phyloP scores from a whole-genome alignment of 1,140 invertebrate genomes.

The Eufriesea mexicana region DNA sequence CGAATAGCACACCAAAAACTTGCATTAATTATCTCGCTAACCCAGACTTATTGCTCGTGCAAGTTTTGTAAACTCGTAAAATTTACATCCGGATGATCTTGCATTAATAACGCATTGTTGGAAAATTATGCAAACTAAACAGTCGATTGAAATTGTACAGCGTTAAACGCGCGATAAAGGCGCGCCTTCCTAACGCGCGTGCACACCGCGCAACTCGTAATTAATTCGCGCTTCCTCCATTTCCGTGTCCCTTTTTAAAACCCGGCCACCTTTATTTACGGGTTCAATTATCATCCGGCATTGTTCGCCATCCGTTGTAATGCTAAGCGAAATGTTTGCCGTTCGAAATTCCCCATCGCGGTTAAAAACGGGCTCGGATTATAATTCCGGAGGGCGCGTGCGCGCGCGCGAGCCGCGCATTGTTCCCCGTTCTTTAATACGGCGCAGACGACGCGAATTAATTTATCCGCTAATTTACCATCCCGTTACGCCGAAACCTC shows the following conservation, averaged over 20 bases:
- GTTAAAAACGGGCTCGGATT: background rate
- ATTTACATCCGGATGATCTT: background rate
- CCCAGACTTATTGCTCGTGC: too few relatives aligned
- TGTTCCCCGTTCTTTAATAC: background rate
- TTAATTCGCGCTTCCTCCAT: background rate
- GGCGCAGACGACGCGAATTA: background rate
- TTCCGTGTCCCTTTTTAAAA: slow-evolving; percentile 1
- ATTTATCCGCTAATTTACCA: background rate
- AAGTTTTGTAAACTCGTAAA: background rate
- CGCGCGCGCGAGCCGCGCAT: background rate
- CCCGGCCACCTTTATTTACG: background rate
- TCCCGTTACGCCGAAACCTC: too few relatives aligned
- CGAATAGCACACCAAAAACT: background rate
- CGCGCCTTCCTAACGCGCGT: background rate
- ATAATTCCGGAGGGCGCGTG: background rate
- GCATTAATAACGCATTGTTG: background rate
- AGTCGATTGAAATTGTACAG: slow-evolving; percentile 1
- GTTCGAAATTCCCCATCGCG: background rate
- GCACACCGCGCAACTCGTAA: background rate
- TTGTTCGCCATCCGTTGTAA: background rate
- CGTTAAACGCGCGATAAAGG: background rate
- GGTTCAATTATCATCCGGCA: background rate
- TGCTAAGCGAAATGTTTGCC: background rate
- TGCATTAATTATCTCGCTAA: slow-evolving; percentile 12
- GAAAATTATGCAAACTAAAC: background rate